A percentile compares a stretch with the other conserved stretches of the same genome.
These are phyloP conservation scores for Tokudaia tokunoshimensis DNA, from an alignment of 2,797 vertebrate species.

Conservation along the genomic window DNA sequence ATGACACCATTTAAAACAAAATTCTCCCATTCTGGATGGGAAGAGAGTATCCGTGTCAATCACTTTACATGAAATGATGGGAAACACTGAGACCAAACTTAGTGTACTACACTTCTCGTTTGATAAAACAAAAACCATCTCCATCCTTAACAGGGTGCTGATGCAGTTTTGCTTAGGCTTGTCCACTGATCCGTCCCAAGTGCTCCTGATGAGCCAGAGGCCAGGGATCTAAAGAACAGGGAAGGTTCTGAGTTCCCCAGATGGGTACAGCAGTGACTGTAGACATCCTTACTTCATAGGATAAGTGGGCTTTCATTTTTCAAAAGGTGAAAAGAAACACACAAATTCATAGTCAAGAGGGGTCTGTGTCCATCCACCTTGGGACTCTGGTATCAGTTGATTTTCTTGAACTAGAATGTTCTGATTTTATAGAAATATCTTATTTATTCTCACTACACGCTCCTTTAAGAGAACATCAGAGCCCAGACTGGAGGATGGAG, in stretches of 20 bases:
- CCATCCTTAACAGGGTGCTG: neutral
- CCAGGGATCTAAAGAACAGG: neutral
- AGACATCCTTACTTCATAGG: neutral
- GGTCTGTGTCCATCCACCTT: neutral
- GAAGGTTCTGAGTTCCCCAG: neutral
- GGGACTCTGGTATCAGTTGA: neutral
- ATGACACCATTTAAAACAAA: neutral
- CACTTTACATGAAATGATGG: neutral
- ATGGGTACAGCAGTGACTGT: neutral
- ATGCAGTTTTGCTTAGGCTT: neutral
- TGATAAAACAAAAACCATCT: constrained; percentile 1
- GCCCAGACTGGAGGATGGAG: neutral
- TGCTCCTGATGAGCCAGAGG: neutral
- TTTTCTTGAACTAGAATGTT: neutral
- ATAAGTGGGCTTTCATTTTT: neutral
- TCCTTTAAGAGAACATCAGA: neutral
- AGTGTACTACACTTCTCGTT: neutral
- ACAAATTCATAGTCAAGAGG: neutral
- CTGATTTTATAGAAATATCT: neutral
- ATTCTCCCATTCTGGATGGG: neutral
- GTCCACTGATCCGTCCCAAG: neutral
- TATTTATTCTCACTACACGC: constrained; percentile 1
- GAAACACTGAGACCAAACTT: neutral
- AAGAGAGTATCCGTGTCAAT: neutral
- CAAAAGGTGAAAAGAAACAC: neutral